phyloP scores from a whole-genome alignment of 2,113 vertebrate species.

The Zosterops pallidus region DNA sequence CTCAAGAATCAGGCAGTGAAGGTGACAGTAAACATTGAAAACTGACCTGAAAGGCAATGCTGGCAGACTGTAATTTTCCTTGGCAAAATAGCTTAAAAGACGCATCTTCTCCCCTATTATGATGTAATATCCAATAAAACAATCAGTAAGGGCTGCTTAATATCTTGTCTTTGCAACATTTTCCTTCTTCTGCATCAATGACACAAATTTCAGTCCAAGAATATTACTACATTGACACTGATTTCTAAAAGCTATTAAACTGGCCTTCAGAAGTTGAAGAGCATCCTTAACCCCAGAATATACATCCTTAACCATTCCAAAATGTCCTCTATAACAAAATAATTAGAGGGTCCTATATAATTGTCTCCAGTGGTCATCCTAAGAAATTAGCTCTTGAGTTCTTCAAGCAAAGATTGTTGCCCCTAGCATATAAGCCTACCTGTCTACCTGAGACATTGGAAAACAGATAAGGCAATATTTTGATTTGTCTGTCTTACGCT shows the following conservation, averaged over 20 bases:
- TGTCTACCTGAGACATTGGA: not conserved
- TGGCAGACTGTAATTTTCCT: not conserved
- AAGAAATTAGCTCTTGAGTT: not conserved
- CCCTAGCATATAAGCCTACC: not conserved
- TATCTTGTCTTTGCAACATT: not conserved
- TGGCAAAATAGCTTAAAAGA: not conserved
- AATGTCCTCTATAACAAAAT: not conserved
- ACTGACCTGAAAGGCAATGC: not conserved
- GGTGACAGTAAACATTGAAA: not conserved
- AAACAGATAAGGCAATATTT: not conserved
- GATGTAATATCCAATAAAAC: not conserved
- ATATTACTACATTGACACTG: not conserved
- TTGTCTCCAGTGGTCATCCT: not conserved
- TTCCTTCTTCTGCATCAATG: not conserved
- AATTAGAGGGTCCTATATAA: not conserved
- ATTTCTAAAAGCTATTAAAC: not conserved
- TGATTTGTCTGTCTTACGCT: not conserved
- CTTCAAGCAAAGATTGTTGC: not conserved
- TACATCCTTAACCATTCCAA: not conserved
- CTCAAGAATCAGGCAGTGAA: not conserved
- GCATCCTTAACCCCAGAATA: not conserved
- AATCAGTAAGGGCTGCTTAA: not conserved
- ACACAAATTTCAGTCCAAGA: not conserved
- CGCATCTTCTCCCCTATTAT: not conserved
- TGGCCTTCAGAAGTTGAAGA: not conserved